Evolutionary conservation across 2,113 vertebrate genomes (phyloP).

Genomic region (Natator depressus): DNA sequence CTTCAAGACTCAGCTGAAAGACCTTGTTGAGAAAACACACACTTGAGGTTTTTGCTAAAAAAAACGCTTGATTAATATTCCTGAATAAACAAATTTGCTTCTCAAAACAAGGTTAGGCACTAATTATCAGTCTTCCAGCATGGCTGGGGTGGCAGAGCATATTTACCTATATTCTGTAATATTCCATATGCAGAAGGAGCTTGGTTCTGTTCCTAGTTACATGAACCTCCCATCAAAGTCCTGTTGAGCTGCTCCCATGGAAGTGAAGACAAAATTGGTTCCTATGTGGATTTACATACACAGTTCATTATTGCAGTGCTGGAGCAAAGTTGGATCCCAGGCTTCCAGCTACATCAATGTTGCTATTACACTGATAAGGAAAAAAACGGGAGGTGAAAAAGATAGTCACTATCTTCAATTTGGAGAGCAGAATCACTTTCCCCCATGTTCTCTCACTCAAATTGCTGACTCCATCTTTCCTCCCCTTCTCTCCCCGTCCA

Average conservation of each 20-base stretch:
- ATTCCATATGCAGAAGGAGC: neutral
- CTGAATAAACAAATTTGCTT: neutral
- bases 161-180: neutral
- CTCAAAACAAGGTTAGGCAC: neutral
- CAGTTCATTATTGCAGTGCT: neutral
- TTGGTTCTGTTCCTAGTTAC: neutral
- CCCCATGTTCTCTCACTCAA: neutral
- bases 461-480: neutral
- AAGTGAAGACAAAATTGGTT: neutral
- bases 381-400: neutral
- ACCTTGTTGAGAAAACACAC: neutral
- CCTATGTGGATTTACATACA: neutral
- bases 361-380: neutral
- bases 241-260: neutral
- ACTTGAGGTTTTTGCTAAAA: neutral
- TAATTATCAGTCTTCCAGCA: neutral
- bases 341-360: neutral
- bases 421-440: neutral
- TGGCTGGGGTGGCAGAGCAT: neutral
- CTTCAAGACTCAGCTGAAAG: neutral
- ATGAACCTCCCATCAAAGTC: neutral
- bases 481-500: neutral
- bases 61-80: neutral
- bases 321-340: neutral
- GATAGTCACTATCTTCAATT: neutral